A percentile compares a stretch with the other conserved stretches of the same genome.
phyloP scores from a whole-genome alignment of 2,113 vertebrate species.

The Ameiurus melas region DNA sequence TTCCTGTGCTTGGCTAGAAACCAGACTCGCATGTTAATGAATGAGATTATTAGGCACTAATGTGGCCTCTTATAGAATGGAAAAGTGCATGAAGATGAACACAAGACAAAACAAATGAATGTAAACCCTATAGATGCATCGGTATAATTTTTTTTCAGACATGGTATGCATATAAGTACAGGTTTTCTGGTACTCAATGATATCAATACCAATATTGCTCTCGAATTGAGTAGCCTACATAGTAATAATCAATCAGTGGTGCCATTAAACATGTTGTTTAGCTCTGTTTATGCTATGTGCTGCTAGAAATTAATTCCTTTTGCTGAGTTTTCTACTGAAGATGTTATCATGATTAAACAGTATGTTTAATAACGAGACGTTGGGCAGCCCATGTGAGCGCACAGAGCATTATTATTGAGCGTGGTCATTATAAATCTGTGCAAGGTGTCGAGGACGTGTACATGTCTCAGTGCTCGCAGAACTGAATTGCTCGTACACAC shows the following conservation, averaged over 20 bases:
- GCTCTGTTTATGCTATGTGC: background rate
- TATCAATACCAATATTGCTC: background rate
- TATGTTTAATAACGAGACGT: background rate
- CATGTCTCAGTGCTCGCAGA: background rate
- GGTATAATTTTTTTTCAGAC: background rate
- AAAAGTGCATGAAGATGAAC: background rate
- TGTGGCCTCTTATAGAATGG: background rate
- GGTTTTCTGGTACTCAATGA: background rate
- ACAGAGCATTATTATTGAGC: background rate
- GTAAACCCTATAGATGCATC: background rate
- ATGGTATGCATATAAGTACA: background rate
- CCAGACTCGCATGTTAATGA: constrained; percentile 39
- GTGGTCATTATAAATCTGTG: background rate
- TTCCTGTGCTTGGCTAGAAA: constrained; percentile 20
- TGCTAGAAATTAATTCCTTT: background rate
- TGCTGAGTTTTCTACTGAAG: background rate
- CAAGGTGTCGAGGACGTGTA: background rate
- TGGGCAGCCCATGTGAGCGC: background rate
- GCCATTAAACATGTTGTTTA: background rate
- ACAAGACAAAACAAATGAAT: background rate
- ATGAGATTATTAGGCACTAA: constrained; percentile 23
- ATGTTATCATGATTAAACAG: background rate
- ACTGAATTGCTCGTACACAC: background rate
- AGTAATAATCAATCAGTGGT: background rate
- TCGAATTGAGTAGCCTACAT: background rate